Conservation (phyloP, 1,140 invertebrate species). For the Zeugodacus cucurbitae region DNA sequence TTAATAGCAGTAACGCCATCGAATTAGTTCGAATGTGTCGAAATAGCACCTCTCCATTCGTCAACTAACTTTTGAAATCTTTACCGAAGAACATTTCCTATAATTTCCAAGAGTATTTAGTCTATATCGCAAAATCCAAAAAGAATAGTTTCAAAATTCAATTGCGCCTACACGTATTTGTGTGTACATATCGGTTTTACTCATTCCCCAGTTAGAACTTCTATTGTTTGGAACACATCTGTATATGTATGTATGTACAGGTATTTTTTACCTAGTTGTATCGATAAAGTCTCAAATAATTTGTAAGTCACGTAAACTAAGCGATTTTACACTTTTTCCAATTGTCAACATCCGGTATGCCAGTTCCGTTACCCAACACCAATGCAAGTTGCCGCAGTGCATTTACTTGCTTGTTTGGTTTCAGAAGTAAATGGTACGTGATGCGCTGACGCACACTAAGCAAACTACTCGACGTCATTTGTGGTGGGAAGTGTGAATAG, state of each 20-base stretch:
- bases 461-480: not conserved
- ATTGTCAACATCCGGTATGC: not conserved
- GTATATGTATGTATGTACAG: not conserved
- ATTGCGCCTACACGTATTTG: not conserved
- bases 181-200: not conserved
- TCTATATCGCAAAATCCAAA: too few species aligned
- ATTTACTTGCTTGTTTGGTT: not conserved
- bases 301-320: conserved; percentile 48
- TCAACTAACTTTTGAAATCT: too few species aligned
- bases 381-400: not conserved
- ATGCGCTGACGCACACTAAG: not conserved
- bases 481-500: not conserved
- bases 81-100: too few species aligned
- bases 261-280: not conserved
- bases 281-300: conserved; percentile 40
- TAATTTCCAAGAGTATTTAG: too few species aligned
- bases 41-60: too few species aligned
- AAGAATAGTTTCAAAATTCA: too few species aligned
- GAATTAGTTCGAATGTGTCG: too few species aligned
- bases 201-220: not conserved
- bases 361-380: not conserved
- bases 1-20: too few species aligned
- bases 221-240: not conserved
- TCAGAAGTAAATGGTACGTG: not conserved
- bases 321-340: conserved; percentile 40